Conservation (phyloP, 2,113 vertebrate species). For the Perca fluviatilis region DNA sequence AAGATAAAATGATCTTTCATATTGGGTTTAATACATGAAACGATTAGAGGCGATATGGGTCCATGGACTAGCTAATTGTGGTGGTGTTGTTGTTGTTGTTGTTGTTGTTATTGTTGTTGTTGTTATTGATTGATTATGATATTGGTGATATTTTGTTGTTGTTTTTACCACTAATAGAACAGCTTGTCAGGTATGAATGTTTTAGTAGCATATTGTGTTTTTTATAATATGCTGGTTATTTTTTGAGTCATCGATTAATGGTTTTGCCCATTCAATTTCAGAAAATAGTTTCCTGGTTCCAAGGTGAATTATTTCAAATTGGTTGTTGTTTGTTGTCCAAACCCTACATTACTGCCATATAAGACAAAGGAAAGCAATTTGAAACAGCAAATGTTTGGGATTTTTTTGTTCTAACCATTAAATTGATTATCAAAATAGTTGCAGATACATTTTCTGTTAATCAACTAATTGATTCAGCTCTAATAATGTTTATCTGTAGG, state of each 20-base stretch:
- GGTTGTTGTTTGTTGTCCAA: background rate
- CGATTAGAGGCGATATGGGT: background rate
- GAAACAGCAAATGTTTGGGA: background rate
- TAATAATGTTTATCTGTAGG: background rate
- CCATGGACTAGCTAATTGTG: conserved; percentile 2
- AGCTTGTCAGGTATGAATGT: conserved; percentile 2
- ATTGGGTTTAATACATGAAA: conserved; percentile 37
- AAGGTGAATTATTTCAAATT: background rate
- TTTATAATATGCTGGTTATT: background rate
- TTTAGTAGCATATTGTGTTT: conserved; percentile 3
- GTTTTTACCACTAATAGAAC: background rate
- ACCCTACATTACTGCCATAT: background rate
- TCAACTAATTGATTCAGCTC: background rate
- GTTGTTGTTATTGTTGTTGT: conserved; percentile 1
- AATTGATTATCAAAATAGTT: background rate
- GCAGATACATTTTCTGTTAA: background rate
- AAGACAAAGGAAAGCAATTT: background rate
- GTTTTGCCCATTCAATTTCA: background rate
- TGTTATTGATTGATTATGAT: background rate
- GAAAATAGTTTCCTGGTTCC: background rate
- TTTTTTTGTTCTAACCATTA: background rate
- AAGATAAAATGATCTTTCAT: conserved; percentile 35
- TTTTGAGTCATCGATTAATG: background rate
- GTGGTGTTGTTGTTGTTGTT: conserved; percentile 7
- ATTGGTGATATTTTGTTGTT: background rate